phyloP scores from a whole-genome alignment of 2,113 vertebrate species.

The Steatornis caripensis region DNA sequence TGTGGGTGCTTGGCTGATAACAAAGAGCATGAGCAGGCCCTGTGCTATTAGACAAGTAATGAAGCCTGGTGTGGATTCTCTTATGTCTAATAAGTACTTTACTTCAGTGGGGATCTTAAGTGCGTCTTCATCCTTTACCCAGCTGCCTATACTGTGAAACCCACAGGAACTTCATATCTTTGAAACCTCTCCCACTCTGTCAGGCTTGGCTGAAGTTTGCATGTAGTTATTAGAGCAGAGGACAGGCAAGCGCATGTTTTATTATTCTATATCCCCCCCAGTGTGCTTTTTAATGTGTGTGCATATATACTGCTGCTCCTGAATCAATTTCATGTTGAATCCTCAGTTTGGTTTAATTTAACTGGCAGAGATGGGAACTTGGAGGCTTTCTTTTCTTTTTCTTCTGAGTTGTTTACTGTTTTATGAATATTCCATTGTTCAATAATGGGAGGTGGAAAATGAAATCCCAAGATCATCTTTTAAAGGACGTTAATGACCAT shows the following conservation, averaged over 20 bases:
- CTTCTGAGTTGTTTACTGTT: conserved; percentile 1
- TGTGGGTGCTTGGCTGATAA: conserved; percentile 27
- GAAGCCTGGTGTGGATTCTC: background rate
- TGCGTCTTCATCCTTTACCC: background rate
- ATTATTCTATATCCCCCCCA: background rate
- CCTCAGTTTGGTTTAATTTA: background rate
- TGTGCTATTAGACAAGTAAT: background rate
- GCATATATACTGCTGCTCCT: background rate
- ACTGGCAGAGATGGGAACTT: background rate
- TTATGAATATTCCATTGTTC: conserved; percentile 47
- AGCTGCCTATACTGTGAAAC: background rate
- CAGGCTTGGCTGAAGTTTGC: conserved; percentile 19
- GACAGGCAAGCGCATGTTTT: conserved; percentile 32
- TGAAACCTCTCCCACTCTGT: conserved; percentile 16
- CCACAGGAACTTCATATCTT: background rate
- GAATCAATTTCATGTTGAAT: background rate
- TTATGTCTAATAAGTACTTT: background rate
- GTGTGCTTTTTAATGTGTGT: background rate
- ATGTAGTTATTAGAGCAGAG: background rate
- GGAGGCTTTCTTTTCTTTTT: background rate
- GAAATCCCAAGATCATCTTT: conserved; percentile 24
- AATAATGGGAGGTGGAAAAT: conserved; percentile 43
- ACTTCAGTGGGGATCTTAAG: background rate
- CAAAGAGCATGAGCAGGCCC: background rate
- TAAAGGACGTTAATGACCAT: conserved; percentile 31